These are phyloP conservation scores for Synergus gifuensis DNA, from an alignment of 2,888 invertebrate species.

Conservation along the genomic window DNA sequence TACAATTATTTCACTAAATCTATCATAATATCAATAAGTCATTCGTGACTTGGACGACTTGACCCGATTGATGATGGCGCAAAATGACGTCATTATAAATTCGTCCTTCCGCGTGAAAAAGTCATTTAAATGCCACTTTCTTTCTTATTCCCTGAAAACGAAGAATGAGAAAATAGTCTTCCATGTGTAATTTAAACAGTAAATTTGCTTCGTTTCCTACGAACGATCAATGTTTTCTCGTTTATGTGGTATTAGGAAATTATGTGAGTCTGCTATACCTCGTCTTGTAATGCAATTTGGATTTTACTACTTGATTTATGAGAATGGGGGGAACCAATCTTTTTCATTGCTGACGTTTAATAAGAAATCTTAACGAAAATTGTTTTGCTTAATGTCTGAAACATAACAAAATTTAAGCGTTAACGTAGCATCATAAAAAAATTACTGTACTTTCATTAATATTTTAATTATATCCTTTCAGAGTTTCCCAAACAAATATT, in stretches of 20 bases:
- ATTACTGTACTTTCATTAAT: no score
- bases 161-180: not conserved
- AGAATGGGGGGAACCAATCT: not conserved
- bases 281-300: not conserved
- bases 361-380: not conserved
- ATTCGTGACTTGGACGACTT: constrained; percentile 50
- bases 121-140: not conserved
- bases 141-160: not conserved
- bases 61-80: constrained; percentile 28
- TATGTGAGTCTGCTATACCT: not conserved
- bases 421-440: no score
- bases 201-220: not conserved
- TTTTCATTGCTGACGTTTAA: not conserved
- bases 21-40: not conserved
- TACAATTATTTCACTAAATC: no score
- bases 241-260: not conserved
- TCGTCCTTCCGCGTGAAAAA: constrained; percentile 41
- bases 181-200: not conserved
- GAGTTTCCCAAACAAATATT: no score
- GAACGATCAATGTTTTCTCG: not conserved
- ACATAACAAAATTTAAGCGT: no score
- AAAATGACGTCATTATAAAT: constrained; percentile 31
- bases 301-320: constrained; percentile 12
- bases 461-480: no score
- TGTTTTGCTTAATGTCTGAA: not conserved